Evolutionary conservation across 2,888 invertebrate genomes (phyloP), one percentile per base, ranked within the genome.

Genomic region (Abrostola tripartita): DNA sequence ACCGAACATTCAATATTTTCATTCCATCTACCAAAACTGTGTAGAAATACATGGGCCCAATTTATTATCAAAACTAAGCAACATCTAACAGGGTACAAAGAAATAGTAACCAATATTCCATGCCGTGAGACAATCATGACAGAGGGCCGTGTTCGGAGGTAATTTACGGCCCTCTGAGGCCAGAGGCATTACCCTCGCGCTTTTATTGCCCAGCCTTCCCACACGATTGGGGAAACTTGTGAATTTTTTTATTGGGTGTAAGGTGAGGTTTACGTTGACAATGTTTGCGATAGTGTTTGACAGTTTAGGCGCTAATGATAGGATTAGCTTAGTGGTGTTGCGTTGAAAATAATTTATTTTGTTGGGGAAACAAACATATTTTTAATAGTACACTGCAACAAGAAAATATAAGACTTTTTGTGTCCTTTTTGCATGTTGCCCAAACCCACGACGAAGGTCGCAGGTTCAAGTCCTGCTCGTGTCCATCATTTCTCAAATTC

Each of bases 241-340:
- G 79, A 83, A 83, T 85, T 85, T 84, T 84, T 86, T 86, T 84
- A 83, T 82, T 75, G 79, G 76, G 69, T 71, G 72, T 58, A 63
- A 73, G 70, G 57, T 56, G 37, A 36, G 47, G 47, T 42, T 40
- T 44, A 14, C 36, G 42, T 57, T 56, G 74, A 69, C 72, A 64
- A 58, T 70, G 63, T 61, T 63, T 74, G 47, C 60, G 60, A 42
- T 41, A 47, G 59, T 66, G 58, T 42, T 59, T 50, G 6, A 40
- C 11, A 37, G n/a, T 35, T 50, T 24, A 36, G 35, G 11, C 44
- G 14, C 44, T 8, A 9, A 24, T 47, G 44, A 47, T 24, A 9
- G 14, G 44, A 47, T 47, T 47, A 47, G 44, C 24, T 14, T 8
- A 9, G 44, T 24, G 44, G 44, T 8, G 12, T 12, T 12, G n/a